Conservation (phyloP, 2,888 invertebrate genomes). For the Congeria kusceri region DNA sequence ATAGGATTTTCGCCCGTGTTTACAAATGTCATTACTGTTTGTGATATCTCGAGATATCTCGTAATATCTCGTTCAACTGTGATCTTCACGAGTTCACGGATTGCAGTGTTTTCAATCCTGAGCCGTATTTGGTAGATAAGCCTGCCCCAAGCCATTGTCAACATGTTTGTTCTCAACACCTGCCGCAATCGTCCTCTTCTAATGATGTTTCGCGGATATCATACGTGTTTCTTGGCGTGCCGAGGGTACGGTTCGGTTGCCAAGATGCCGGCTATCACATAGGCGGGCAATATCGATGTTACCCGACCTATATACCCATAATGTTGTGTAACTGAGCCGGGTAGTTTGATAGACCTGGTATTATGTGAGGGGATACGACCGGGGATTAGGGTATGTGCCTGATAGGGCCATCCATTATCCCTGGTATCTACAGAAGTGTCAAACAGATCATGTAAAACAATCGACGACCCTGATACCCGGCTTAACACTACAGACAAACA, state of each 20-base stretch:
- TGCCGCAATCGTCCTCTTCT: conserved; percentile 31
- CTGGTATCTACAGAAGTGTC: conserved; percentile 56
- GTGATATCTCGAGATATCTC: too few relatives aligned
- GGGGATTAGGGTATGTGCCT: conserved; percentile 61
- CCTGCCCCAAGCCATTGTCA: conserved; percentile 50
- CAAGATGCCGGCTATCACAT: neutral
- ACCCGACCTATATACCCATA: conserved; percentile 13
- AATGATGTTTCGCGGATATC: conserved; percentile 1
- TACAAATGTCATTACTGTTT: too few relatives aligned
- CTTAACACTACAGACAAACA: conserved; percentile 27
- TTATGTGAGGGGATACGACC: conserved; percentile 51
- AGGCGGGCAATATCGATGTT: neutral
- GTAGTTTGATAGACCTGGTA: conserved; percentile 35
- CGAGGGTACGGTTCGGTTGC: neutral
- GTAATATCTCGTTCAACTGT: too few relatives aligned
- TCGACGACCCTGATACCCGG: conserved; percentile 25
- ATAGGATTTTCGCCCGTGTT: too few relatives aligned
- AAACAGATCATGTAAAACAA: conserved; percentile 53
- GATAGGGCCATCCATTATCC: conserved; percentile 49
- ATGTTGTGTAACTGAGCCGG: conserved; percentile 47
- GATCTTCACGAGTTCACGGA: too few relatives aligned
- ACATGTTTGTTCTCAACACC: conserved; percentile 70
- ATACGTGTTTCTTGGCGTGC: conserved; percentile 9
- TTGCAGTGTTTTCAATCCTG: too few relatives aligned
- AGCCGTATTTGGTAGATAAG: too few relatives aligned